These are phyloP conservation scores for Monochamus saltuarius DNA, from an alignment of 1,140 invertebrate genomes.

Conservation along the genomic window DNA sequence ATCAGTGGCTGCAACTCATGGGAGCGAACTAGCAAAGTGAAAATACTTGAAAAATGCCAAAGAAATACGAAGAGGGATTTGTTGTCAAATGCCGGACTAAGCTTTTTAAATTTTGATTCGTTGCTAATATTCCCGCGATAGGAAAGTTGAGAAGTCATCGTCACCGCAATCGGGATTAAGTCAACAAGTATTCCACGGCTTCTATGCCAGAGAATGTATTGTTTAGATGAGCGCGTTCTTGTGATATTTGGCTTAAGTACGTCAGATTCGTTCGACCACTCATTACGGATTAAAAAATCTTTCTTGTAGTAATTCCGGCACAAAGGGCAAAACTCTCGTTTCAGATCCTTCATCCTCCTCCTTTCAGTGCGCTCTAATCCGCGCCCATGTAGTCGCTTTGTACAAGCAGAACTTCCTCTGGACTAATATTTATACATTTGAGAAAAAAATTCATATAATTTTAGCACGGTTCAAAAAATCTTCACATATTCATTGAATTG, in stretches of 20 bases:
- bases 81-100: too few species aligned
- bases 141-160: conserved; percentile 32
- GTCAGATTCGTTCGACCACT: conserved; percentile 33
- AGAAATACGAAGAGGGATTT: too few species aligned
- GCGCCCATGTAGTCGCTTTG: background rate
- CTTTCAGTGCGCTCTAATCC: conserved; percentile 26
- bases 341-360: conserved; percentile 23
- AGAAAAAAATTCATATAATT: too few species aligned
- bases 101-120: too few species aligned
- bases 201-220: conserved; percentile 27
- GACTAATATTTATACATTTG: too few species aligned
- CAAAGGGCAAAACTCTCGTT: conserved; percentile 22
- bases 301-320: conserved; percentile 21
- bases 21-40: too few species aligned
- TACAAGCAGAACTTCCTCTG: conserved; percentile 10
- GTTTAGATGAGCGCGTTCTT: conserved; percentile 35
- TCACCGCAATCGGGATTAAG: conserved; percentile 40
- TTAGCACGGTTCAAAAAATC: too few species aligned
- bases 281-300: conserved; percentile 36
- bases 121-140: conserved; percentile 2
- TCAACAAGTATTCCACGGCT: conserved; percentile 39
- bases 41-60: too few species aligned
- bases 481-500: too few species aligned
- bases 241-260: conserved; percentile 24
- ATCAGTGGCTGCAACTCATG: too few species aligned